phyloP scores from a whole-genome alignment of 37 sponge, comb jelly and placozoan species.

The Mnemiopsis leidyi region DNA sequence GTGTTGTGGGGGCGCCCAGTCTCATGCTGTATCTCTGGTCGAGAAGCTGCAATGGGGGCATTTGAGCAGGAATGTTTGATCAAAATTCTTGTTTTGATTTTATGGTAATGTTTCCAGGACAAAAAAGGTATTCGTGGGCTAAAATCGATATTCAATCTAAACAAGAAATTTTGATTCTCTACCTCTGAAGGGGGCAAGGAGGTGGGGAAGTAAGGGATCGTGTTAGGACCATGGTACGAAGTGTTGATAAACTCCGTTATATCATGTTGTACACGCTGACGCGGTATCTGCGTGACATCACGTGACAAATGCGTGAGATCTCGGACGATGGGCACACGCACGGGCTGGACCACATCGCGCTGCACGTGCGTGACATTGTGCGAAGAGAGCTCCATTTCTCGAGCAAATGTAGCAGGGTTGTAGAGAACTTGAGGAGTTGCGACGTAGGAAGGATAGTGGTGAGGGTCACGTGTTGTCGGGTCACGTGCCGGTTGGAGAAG shows the following conservation, averaged over 20 bases:
- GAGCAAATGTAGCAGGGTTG: constrained; percentile 28
- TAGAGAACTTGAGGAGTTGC: constrained; percentile 40
- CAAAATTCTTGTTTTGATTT: no score
- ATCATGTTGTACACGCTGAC: constrained; percentile 6
- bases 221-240: neutral
- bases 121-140: no score
- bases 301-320: constrained; percentile 4
- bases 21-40: neutral
- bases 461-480: neutral
- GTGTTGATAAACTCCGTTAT: constrained; percentile 24
- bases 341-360: neutral
- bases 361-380: neutral
- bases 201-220: constrained; percentile 29
- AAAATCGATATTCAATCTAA: no score
- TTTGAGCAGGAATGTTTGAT: no score
- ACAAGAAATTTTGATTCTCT: neutral
- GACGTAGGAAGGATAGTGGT: constrained; percentile 43
- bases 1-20: neutral
- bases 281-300: neutral
- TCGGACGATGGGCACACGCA: neutral
- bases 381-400: neutral
- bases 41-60: neutral
- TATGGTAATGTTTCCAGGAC: no score
- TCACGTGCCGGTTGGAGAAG: neutral
- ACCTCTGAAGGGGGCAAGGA: neutral